These are phyloP conservation scores for Xanthia togata DNA, from an alignment of 2,888 invertebrate species.

Conservation along the genomic window DNA sequence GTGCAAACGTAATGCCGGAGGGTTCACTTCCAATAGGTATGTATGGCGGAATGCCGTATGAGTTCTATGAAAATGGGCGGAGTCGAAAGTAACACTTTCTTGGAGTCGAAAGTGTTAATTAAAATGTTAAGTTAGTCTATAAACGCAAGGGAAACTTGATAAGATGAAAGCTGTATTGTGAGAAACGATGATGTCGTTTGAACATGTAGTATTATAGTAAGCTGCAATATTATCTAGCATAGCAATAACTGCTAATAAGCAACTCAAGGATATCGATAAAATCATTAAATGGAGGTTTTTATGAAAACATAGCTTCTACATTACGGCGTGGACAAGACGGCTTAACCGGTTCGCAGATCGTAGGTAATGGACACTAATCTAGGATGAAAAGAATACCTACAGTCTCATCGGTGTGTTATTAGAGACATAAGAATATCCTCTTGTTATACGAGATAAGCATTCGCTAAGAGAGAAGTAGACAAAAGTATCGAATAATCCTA, in stretches of 20 bases:
- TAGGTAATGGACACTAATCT: slow-evolving; percentile 38
- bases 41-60: too few species aligned
- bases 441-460: slow-evolving; percentile 29
- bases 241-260: slow-evolving; percentile 30
- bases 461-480: slow-evolving; percentile 27
- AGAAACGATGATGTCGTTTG: not conserved
- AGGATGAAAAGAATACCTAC: slow-evolving; percentile 35
- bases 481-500: slow-evolving; percentile 50
- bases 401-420: slow-evolving; percentile 8
- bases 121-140: slow-evolving; percentile 1
- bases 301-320: slow-evolving; percentile 24
- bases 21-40: too few species aligned
- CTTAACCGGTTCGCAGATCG: slow-evolving; percentile 31
- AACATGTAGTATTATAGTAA: slow-evolving; percentile 17
- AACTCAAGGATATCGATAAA: slow-evolving; percentile 27
- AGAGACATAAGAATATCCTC: slow-evolving; percentile 12
- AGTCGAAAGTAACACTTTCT: too few species aligned
- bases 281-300: slow-evolving; percentile 28
- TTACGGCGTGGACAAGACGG: slow-evolving; percentile 14
- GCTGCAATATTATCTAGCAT: slow-evolving; percentile 14
- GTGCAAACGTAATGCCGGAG: too few species aligned
- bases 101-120: slow-evolving; percentile 12
- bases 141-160: slow-evolving; percentile 26
- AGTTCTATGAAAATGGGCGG: too few species aligned
- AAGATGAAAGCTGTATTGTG: slow-evolving; percentile 7